Evolutionary conservation across 30 jellyfish, hydroid and myxozoan genomes (phyloP).

Genomic region (Chrysaora quinquecirrha): DNA sequence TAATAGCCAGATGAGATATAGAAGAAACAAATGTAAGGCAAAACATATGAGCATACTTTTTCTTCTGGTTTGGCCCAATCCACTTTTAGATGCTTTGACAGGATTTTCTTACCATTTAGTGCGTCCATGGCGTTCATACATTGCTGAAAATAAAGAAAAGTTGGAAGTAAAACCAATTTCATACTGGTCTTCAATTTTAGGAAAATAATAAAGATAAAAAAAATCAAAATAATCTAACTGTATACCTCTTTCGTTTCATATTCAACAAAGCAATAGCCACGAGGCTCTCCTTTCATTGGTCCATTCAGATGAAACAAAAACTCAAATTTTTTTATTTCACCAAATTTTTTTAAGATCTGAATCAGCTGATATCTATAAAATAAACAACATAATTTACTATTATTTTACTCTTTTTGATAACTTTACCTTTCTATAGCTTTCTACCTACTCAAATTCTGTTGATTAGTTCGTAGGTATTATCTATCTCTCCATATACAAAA

Average conservation of each 20-base stretch:
- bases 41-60: not conserved
- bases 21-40: too few relatives aligned
- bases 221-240: too few relatives aligned
- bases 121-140: conserved; percentile 21
- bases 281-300: conserved; percentile 83
- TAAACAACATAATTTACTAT: not conserved
- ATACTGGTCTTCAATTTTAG: too few relatives aligned
- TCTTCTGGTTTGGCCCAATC: conserved; percentile 66
- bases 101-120: conserved; percentile 56
- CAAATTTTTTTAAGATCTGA: conserved; percentile 64
- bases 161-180: too few relatives aligned
- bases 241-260: conserved; percentile 56
- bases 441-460: too few relatives aligned
- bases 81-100: conserved; percentile 27
- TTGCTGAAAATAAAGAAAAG: conserved; percentile 12
- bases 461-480: too few relatives aligned
- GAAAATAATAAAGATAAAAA: too few relatives aligned
- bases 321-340: conserved; percentile 59
- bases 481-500: too few relatives aligned
- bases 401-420: too few relatives aligned
- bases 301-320: conserved; percentile 78
- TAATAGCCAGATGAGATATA: too few relatives aligned
- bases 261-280: conserved; percentile 86
- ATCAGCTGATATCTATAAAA: conserved; percentile 66
- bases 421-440: too few relatives aligned